Evolutionary conservation across 2,113 vertebrate genomes (phyloP), one percentile per base, ranked within the genome.

Genomic region (Rana temporaria): DNA sequence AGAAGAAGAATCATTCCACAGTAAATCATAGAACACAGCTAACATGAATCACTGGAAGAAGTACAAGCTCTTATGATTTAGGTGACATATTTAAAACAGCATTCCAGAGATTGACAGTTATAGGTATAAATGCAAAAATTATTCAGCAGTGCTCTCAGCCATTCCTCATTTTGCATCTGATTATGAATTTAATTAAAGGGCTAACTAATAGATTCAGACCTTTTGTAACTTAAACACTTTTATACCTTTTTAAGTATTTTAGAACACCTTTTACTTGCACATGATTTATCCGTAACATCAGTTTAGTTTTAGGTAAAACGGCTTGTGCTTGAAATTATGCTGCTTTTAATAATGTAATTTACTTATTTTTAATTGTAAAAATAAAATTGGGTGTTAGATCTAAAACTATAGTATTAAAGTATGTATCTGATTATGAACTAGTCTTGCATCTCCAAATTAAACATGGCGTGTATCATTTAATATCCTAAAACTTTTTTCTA

Each of bases 161-260:
- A 86, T 90, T 87, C 85, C 73, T 86, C 85, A 80, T 84, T 92
- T 89, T 90, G 84, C 79, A 85, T 90, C 87, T 89, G 82, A 87
- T 91, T 91, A 86, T 89, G 86, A 91, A 88, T 88, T 88, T 91
- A 89, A 91, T 90, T 91, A 89, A 91, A 88, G 80, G 88, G 85
- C 63, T 75, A 89, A 85, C 52, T 87, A 81, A 88, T 82, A 52
- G 70, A 17, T 82, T 53, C 38, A 88, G 85, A 85, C 69, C 65
- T 86, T 90, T 86, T 85, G 85, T 82, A 84, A 84, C 69, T 87
- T 22, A 71, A 85, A 85, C 62, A 85, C 82, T 82, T 86, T 73
- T 73, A 52, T 85, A 30, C 63, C 32, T 87, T 87, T 88, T 63
- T 64, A 84, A 85, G 55, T 4, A 48, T 86, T 89, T 75, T 66